Evolutionary conservation across 2,797 vertebrate species (phyloP).

Genomic region (Crypturellus tataupa): DNA sequence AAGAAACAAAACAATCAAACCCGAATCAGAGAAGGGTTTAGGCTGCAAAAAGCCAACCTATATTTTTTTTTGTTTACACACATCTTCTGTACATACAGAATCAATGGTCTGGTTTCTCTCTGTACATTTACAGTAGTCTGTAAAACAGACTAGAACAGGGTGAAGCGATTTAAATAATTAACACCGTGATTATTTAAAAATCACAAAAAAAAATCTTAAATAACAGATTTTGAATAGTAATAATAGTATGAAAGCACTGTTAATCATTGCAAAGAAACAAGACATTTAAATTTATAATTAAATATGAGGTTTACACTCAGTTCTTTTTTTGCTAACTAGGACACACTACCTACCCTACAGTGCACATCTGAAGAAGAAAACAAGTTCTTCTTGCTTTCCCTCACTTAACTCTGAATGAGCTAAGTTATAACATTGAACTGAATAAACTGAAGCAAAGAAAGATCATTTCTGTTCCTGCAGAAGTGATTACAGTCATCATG

Average conservation of each 20-base stretch:
- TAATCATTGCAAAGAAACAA: background rate
- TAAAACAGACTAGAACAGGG: background rate
- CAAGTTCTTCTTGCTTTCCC: conserved; percentile 9
- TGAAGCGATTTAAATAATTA: background rate
- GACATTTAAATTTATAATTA: background rate
- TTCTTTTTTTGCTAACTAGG: background rate
- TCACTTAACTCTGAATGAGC: background rate
- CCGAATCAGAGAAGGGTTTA: background rate
- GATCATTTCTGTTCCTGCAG: background rate
- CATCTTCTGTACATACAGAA: background rate
- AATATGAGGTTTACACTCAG: background rate
- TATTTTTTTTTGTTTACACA: background rate
- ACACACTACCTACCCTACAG: background rate
- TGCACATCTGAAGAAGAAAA: background rate
- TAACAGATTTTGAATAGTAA: background rate
- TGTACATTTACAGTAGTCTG: background rate
- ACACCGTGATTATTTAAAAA: background rate
- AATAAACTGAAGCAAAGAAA: conserved; percentile 2
- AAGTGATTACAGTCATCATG: background rate
- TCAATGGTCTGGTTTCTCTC: background rate
- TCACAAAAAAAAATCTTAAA: background rate
- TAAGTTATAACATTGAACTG: background rate
- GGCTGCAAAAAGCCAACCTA: background rate
- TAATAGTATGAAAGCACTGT: background rate
- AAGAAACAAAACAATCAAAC: background rate